phyloP scores from a whole-genome alignment of 2,888 invertebrate species.

The Cryptus armator region DNA sequence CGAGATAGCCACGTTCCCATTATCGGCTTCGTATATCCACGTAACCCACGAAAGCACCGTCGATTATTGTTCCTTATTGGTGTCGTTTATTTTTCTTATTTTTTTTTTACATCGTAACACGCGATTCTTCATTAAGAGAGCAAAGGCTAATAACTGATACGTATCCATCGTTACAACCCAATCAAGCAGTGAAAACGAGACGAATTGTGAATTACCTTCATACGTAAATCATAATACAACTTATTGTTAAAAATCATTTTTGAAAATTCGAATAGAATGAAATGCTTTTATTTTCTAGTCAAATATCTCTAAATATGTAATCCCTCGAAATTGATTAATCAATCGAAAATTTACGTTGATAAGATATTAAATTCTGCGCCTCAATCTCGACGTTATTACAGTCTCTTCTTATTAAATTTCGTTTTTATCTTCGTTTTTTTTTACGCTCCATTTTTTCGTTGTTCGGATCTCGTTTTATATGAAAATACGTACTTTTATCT shows the following conservation, averaged over 20 bases:
- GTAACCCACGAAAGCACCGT: constrained; percentile 41
- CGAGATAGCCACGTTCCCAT: constrained; percentile 44
- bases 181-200: too few relatives aligned
- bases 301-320: too few relatives aligned
- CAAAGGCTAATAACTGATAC: background rate
- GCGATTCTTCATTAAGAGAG: constrained; percentile 37
- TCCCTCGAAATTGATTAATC: too few relatives aligned
- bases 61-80: constrained; percentile 7
- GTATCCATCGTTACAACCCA: too few relatives aligned
- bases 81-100: background rate
- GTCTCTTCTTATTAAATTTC: constrained; percentile 1
- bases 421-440: background rate
- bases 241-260: too few relatives aligned
- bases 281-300: too few relatives aligned
- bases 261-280: too few relatives aligned
- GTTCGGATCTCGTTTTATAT: background rate
- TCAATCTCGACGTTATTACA: too few relatives aligned
- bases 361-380: background rate
- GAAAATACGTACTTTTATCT: background rate
- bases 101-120: constrained; percentile 2
- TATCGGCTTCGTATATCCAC: constrained; percentile 50
- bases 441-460: background rate
- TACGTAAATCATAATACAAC: too few relatives aligned
- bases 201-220: too few relatives aligned
- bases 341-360: too few relatives aligned